Evolutionary conservation across 2,797 vertebrate species (phyloP), one percentile per base, ranked within the genome.

Genomic region (Chrysocyon brachyurus): DNA sequence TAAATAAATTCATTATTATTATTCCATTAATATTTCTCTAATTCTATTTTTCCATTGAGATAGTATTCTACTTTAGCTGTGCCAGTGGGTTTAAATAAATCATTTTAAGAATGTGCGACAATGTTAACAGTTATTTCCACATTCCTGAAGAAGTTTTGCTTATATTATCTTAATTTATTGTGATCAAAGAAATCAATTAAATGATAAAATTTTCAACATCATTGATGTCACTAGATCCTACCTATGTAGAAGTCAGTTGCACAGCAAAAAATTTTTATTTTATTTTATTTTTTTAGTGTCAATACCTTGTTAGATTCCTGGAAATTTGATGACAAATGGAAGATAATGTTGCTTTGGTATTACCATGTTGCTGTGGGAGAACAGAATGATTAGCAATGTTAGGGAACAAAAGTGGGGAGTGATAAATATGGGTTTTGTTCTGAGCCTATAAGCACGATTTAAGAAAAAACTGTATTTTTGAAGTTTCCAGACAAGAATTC

Each of bases 231-330:
- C 5, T 49, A 90, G 63, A 16, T 46, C 11, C 40, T 92, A 87
- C 4, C 40, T 90, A 64, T 57, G 46, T 40, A 92, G 17, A 90
- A 49, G 2, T 72, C 33, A 87, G 70, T 9, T 73, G 46, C 9
- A 22, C 61, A 91, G 82, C 19, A 57, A 92, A 92, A 84, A 33
- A 96, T 70, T 66, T 17, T 79, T 52, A n/a, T 57, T 94, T 94
- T 81, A 94, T 57, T 79, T 66, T 66, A 19, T 33, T 68, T 68
- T 91, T 59, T 92, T 72, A 59, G 63, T 54, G 52, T 82, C 49
- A 87, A 66, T 40, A 54, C 79, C 66, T 83, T 46, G 57, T 78
- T 61, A 96, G 79, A 66, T 96, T 57, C 33, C 72, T 91, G 94
- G 61, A 59, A 68, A 64, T 77, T 0, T 90, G 66, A 75, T 68